A percentile compares a stretch with the other conserved stretches of the same genome.
Evolutionary conservation across 2,113 vertebrate species (phyloP).

Genomic region (Phylloscopus trochilus): DNA sequence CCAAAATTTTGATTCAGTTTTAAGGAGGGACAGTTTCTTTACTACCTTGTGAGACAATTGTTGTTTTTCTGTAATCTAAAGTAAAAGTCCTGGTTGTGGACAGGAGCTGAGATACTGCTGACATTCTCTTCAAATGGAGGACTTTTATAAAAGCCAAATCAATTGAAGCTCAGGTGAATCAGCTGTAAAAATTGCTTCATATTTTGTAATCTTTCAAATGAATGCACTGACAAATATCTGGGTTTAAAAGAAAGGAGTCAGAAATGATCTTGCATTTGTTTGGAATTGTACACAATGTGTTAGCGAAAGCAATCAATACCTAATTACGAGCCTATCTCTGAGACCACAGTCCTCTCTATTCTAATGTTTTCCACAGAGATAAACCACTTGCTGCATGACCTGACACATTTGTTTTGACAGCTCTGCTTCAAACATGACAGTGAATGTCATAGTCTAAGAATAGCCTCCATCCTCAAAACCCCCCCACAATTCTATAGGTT

Average conservation of each 20-base stretch:
- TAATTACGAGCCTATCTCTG: conserved; percentile 72
- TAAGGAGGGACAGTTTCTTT: not conserved
- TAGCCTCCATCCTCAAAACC: conserved; percentile 5
- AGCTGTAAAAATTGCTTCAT: conserved; percentile 41
- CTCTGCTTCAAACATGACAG: conserved; percentile 45
- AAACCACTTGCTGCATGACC: conserved; percentile 57
- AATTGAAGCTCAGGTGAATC: conserved; percentile 50
- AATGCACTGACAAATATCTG: conserved; percentile 60
- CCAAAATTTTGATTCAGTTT: not conserved
- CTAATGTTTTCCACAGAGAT: conserved; percentile 67
- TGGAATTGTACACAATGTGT: conserved; percentile 60
- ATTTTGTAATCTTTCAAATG: conserved; percentile 62
- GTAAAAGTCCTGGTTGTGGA: not conserved
- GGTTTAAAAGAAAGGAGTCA: conserved; percentile 58
- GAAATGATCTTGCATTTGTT: conserved; percentile 68
- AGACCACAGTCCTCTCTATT: conserved; percentile 42
- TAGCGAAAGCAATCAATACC: conserved; percentile 75
- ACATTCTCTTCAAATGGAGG: conserved; percentile 22
- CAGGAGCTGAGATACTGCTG: not conserved
- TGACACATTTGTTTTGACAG: conserved; percentile 68
- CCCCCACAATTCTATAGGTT: fast-evolving
- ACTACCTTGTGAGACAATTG: not conserved
- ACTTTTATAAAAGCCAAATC: conserved; percentile 13
- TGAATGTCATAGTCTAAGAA: conserved; percentile 32
- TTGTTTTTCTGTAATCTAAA: not conserved